Percentiles rank a stretch among this genome's conserved stretches.
Evolutionary conservation across 2,113 vertebrate genomes (phyloP).

Genomic region (Orthonyx spaldingii): DNA sequence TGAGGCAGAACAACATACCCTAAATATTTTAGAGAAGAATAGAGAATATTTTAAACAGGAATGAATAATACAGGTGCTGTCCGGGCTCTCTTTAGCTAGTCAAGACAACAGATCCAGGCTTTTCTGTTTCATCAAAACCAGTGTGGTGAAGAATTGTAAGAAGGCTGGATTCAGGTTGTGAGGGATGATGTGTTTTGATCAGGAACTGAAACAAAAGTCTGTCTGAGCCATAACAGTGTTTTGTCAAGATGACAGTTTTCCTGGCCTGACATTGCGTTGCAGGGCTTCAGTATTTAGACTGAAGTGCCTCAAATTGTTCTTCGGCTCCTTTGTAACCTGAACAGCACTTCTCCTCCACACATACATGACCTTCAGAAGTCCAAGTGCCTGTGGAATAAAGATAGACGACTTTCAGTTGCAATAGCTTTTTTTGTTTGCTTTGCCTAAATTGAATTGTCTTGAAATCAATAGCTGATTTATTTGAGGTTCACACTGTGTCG

Average conservation of each 20-base stretch:
- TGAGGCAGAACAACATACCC: neutral
- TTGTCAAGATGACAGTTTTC: neutral
- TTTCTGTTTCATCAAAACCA: neutral
- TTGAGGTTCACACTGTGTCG: neutral
- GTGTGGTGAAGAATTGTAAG: neutral
- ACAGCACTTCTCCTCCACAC: neutral
- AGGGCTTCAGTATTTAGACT: neutral
- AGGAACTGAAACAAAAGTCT: neutral
- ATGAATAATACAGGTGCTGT: neutral
- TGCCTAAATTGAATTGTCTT: neutral
- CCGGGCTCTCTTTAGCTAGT: neutral
- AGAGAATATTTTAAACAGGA: neutral
- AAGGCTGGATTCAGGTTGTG: neutral
- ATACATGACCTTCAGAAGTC: neutral
- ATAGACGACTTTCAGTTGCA: neutral
- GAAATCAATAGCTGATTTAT: slow-evolving; percentile 25
- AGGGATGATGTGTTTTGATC: neutral
- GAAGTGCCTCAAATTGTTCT: neutral
- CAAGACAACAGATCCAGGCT: neutral
- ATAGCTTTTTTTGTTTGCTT: neutral
- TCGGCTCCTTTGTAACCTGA: neutral
- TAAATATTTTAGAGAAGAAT: neutral
- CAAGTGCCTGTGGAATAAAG: neutral
- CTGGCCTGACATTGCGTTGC: neutral
- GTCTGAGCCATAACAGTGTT: neutral